These are phyloP conservation scores for Hydroisotoma schaefferi DNA, from an alignment of 2,888 invertebrate genomes.

Conservation along the genomic window DNA sequence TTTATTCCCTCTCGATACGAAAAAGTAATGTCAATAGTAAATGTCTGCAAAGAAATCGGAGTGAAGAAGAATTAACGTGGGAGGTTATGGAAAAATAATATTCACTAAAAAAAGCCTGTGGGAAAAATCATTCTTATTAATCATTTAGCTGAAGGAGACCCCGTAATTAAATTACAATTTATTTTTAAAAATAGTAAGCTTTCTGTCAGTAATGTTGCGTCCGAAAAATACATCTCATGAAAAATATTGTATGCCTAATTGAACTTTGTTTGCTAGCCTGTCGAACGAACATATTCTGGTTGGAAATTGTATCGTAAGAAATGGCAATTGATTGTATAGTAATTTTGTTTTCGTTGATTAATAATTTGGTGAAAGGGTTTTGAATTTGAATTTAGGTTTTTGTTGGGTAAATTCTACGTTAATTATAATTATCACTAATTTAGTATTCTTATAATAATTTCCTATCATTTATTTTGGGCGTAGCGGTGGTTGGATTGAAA, in stretches of 20 bases:
- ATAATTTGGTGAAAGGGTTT: slow-evolving; percentile 2
- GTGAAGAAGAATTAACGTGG: too few species aligned
- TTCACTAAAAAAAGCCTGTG: too few species aligned
- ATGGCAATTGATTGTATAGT: background rate
- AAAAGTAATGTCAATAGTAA: too few species aligned
- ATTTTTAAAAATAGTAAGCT: background rate
- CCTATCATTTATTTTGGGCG: background rate
- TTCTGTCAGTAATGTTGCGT: slow-evolving; percentile 7
- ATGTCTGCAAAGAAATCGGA: too few species aligned
- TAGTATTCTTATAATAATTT: background rate
- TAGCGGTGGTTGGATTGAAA: slow-evolving; percentile 4
- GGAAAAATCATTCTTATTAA: too few species aligned
- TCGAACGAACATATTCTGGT: background rate
- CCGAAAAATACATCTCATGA: too few species aligned
- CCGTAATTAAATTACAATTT: background rate
- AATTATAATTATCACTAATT: background rate
- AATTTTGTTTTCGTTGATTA: background rate
- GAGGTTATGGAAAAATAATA: too few species aligned
- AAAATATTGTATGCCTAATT: background rate
- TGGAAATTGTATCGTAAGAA: slow-evolving; percentile 2
- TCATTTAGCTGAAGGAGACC: slow-evolving; percentile 1
- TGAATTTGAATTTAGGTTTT: background rate
- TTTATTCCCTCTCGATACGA: too few species aligned
- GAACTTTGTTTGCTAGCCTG: background rate
- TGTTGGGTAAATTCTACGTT: background rate